Conservation (phyloP, 1,140 invertebrate species). For the Latrodectus geometricus region DNA sequence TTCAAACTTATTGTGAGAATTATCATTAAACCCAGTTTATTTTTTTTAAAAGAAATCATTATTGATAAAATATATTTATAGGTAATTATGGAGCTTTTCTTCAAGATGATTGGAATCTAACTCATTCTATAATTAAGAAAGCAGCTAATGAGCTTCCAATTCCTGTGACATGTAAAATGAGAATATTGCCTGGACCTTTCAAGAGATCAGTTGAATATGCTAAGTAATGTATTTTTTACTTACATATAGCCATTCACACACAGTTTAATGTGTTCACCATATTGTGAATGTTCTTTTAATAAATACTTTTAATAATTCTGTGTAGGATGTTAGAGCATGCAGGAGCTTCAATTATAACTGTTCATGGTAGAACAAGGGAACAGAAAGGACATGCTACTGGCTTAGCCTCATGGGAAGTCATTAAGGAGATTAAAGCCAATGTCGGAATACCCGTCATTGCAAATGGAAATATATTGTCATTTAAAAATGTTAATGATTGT, state of each 20-base stretch:
- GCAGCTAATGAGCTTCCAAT: conserved; percentile 75
- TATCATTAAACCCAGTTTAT: no score
- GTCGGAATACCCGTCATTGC: conserved; percentile 94
- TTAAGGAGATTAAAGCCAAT: conserved; percentile 86
- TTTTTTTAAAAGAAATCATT: background rate
- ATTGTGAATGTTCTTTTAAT: background rate
- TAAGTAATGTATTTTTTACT: conserved; percentile 67
- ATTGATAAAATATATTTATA: background rate
- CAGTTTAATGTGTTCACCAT: background rate
- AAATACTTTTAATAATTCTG: background rate
- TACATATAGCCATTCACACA: no score
- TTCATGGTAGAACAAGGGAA: conserved; percentile 95
- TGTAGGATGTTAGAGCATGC: conserved; percentile 86
- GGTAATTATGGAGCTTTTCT: conserved; percentile 82
- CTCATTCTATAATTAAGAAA: conserved; percentile 78
- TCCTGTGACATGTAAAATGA: conserved; percentile 95
- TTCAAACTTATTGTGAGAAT: no score
- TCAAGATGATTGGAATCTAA: conserved; percentile 93
- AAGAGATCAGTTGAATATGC: conserved; percentile 90
- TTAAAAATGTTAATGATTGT: conserved; percentile 88
- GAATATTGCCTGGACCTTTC: conserved; percentile 87
- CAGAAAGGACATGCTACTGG: conserved; percentile 96
- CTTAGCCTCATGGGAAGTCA: conserved; percentile 92
- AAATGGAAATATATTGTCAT: conserved; percentile 96
- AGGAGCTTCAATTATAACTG: conserved; percentile 85